These are phyloP conservation scores for Halisarca cf. caerulea DNA, from an alignment of 37 sponge, comb jelly and placozoan species.

Conservation along the genomic window DNA sequence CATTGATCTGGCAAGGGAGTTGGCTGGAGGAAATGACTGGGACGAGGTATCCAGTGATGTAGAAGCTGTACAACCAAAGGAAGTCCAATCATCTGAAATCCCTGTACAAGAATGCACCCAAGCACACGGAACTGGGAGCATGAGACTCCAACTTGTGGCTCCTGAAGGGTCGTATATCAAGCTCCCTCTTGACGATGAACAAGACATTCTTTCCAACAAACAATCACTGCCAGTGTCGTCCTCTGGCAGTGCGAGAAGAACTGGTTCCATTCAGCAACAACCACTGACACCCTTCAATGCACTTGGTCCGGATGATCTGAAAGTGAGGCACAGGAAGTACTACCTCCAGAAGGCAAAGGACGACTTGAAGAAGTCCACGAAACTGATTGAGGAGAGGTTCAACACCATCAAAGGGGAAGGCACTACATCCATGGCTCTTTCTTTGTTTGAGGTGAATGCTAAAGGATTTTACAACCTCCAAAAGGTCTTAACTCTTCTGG, in stretches of 20 bases:
- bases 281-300: background rate
- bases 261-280: conserved; percentile 2
- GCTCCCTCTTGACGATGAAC: background rate
- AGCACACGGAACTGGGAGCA: background rate
- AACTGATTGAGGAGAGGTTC: conserved; percentile 40
- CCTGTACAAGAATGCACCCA: background rate
- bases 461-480: conserved; percentile 64
- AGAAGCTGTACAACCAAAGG: background rate
- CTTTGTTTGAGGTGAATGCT: conserved; percentile 64
- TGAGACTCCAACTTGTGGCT: background rate
- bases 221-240: background rate
- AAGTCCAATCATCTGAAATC: background rate
- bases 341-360: conserved; percentile 33
- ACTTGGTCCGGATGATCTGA: too few relatives aligned
- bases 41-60: conserved; percentile 16
- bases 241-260: too few relatives aligned
- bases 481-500: conserved; percentile 44
- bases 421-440: conserved; percentile 53
- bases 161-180: background rate
- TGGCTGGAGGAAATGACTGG: background rate
- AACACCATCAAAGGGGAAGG: conserved; percentile 48
- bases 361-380: conserved; percentile 41
- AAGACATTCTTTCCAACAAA: background rate
- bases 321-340: conserved; percentile 8
- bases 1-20: conserved; percentile 51